phyloP scores from a whole-genome alignment of 2,113 vertebrate species.

The Ramphastos sulfuratus region DNA sequence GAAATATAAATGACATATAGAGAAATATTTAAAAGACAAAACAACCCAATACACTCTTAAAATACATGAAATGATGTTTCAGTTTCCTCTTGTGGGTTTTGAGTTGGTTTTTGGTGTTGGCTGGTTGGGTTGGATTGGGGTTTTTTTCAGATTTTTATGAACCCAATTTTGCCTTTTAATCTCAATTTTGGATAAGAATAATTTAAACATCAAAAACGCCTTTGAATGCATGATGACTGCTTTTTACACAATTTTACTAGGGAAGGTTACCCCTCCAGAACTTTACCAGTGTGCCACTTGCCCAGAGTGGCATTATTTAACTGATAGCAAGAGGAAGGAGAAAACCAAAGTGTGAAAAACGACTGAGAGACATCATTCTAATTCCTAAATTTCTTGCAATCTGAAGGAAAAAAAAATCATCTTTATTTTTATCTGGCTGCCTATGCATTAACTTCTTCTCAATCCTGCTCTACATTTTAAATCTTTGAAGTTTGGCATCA shows the following conservation, averaged over 20 bases:
- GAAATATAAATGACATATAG: background rate
- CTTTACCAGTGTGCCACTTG: background rate
- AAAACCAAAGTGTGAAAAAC: background rate
- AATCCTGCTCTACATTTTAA: conserved; percentile 53
- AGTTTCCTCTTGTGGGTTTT: background rate
- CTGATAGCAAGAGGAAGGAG: background rate
- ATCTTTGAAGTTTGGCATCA: conserved; percentile 52
- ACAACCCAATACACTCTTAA: background rate
- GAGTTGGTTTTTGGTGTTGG: no score
- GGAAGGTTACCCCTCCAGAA: background rate
- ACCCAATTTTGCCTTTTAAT: background rate
- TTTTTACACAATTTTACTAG: background rate
- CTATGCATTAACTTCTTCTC: conserved; percentile 16
- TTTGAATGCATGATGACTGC: background rate
- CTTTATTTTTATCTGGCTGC: conserved; percentile 32
- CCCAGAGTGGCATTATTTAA: background rate
- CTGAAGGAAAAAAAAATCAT: conserved; percentile 30
- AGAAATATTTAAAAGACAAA: background rate
- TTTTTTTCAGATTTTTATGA: background rate
- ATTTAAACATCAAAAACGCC: background rate
- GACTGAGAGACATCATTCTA: background rate
- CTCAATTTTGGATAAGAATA: background rate
- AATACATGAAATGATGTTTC: background rate
- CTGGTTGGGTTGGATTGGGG: no score
- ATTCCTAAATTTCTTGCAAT: conserved; percentile 28